Percentiles rank a stretch among this genome's conserved stretches.
Conservation (phyloP, 2,888 invertebrate genomes). For the Drepana falcataria region DNA sequence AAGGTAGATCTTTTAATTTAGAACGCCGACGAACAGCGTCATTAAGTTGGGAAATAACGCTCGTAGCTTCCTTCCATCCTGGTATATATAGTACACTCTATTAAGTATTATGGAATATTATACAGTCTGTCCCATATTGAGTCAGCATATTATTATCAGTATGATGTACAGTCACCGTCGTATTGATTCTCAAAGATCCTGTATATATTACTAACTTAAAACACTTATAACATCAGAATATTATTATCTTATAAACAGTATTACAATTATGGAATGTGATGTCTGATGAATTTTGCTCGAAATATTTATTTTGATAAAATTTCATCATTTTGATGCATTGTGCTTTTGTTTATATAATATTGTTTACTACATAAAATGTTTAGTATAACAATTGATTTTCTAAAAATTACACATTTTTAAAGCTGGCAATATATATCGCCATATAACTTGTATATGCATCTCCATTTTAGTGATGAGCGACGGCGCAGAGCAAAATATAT, state of each 20-base stretch:
- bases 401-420: neutral
- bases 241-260: constrained; percentile 39
- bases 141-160: no score
- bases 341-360: no score
- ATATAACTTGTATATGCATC: neutral
- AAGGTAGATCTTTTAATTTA: no score
- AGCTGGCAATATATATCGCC: neutral
- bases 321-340: neutral
- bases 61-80: no score
- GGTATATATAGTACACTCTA: no score
- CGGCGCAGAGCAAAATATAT: neutral
- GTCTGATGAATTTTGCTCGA: constrained; percentile 45
- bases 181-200: no score
- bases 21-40: no score
- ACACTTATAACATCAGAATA: constrained; percentile 18
- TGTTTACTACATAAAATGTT: neutral
- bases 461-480: neutral
- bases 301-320: constrained; percentile 52
- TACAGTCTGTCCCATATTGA: no score
- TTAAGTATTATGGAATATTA: no score
- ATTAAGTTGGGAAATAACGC: no score
- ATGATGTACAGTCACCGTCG: no score
- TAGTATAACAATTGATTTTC: neutral
- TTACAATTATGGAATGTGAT: constrained; percentile 74
- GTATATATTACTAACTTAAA: neutral